Evolutionary conservation across 2,888 invertebrate genomes (phyloP).

Genomic region (Drosophila prolongata): DNA sequence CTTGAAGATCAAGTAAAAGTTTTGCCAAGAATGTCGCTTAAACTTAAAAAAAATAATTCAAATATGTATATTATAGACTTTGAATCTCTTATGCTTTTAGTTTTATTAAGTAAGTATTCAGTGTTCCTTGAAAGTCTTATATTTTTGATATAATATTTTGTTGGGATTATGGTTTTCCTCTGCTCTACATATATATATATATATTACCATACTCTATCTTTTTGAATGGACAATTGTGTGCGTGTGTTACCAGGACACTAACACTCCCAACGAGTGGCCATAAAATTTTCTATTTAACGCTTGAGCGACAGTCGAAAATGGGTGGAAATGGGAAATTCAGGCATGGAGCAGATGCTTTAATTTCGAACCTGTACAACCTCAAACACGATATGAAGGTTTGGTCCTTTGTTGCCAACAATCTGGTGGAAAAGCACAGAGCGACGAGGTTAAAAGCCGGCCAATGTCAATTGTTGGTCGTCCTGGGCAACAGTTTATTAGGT

Average conservation of each 20-base stretch:
- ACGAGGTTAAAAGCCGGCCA: slow-evolving; percentile 11
- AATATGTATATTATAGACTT: too few species aligned
- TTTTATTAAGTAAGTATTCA: too few species aligned
- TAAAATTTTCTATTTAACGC: slow-evolving; percentile 78
- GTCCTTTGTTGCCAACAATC: slow-evolving; percentile 45
- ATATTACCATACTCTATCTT: background rate
- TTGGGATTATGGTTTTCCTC: background rate
- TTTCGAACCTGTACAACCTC: slow-evolving; percentile 62
- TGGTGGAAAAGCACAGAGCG: slow-evolving; percentile 5
- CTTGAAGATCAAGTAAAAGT: background rate
- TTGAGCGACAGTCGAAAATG: slow-evolving; percentile 54
- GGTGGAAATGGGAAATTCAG: slow-evolving; percentile 13
- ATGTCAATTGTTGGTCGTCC: slow-evolving; percentile 52
- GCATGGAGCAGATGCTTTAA: slow-evolving; percentile 39
- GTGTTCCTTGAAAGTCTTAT: background rate
- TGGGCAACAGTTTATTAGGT: slow-evolving; percentile 75
- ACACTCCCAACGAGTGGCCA: slow-evolving; percentile 53
- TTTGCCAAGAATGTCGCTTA: too few species aligned
- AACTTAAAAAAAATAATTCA: too few species aligned
- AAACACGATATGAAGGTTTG: slow-evolving; percentile 60
- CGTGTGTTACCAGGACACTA: slow-evolving; percentile 59
- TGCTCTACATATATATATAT: background rate
- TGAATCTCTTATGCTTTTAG: too few species aligned
- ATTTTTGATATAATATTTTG: background rate
- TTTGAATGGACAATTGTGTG: slow-evolving; percentile 21